These are phyloP conservation scores for Sorex maritimensis DNA, from an alignment of 2,797 vertebrate species.

Conservation along the genomic window DNA sequence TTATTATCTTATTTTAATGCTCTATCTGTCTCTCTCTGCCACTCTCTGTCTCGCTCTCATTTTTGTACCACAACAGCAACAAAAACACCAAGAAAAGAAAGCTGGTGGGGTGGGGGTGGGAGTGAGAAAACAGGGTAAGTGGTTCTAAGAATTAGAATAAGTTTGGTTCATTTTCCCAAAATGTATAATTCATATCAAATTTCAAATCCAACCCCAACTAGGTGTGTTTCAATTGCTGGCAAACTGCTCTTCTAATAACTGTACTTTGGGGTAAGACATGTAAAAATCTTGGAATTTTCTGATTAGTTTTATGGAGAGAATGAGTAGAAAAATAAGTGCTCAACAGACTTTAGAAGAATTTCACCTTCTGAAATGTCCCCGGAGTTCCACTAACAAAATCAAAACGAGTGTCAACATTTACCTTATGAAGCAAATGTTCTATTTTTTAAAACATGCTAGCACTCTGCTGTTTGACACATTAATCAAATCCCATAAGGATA, in stretches of 20 bases:
- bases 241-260: conserved; percentile 20
- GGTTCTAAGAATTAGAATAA: conserved; percentile 43
- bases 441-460: conserved; percentile 44
- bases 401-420: conserved; percentile 72
- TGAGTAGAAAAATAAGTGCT: conserved; percentile 38
- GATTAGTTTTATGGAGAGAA: conserved; percentile 1
- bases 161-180: conserved; percentile 36
- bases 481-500: conserved; percentile 74
- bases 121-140: background rate
- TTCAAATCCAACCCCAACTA: conserved; percentile 25
- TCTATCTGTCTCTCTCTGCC: background rate
- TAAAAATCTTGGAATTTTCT: background rate
- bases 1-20: background rate
- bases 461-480: conserved; percentile 70
- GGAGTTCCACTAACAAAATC: conserved; percentile 35
- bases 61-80: too few relatives aligned
- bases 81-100: too few relatives aligned
- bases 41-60: too few relatives aligned
- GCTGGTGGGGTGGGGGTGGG: too few relatives aligned
- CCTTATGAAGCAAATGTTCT: conserved; percentile 69
- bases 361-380: conserved; percentile 68
- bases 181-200: background rate
- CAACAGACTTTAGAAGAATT: background rate
- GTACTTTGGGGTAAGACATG: background rate
- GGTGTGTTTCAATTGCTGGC: background rate